phyloP scores from a whole-genome alignment of 2,797 vertebrate genomes.

The Setipinna tenuifilis region DNA sequence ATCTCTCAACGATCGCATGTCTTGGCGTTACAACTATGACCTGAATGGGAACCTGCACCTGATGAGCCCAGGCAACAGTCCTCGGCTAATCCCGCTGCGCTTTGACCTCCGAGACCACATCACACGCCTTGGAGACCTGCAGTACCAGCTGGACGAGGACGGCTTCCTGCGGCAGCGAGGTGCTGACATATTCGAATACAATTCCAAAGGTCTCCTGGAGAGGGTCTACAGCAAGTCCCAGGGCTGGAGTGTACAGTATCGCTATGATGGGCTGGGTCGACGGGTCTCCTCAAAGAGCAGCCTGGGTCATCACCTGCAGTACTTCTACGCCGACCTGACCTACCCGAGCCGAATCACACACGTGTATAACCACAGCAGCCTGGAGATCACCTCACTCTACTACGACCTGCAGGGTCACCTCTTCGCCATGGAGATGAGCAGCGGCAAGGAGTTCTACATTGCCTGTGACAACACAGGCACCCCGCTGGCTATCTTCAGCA shows the following conservation, averaged over 20 bases:
- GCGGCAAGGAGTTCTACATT: conserved; percentile 96
- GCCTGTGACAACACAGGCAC: conserved; percentile 96
- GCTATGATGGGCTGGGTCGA: conserved; percentile 93
- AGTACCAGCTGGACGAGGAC: conserved; percentile 95
- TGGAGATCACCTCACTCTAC: conserved; percentile 97
- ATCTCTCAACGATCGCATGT: conserved; percentile 94
- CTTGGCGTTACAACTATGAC: conserved; percentile 98
- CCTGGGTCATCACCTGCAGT: conserved; percentile 92
- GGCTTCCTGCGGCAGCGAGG: conserved; percentile 94
- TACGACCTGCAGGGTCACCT: conserved; percentile 97
- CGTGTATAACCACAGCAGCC: conserved; percentile 97
- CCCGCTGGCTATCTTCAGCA: conserved; percentile 93
- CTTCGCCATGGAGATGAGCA: conserved; percentile 98
- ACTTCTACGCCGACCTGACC: conserved; percentile 95
- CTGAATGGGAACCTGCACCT: conserved; percentile 96
- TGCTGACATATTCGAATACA: conserved; percentile 95
- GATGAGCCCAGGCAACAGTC: conserved; percentile 89
- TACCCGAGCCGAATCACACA: conserved; percentile 95
- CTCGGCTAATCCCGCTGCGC: conserved; percentile 87
- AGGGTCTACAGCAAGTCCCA: conserved; percentile 95
- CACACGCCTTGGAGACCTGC: conserved; percentile 93
- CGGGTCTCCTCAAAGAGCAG: conserved; percentile 93
- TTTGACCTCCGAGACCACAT: conserved; percentile 96
- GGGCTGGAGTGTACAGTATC: conserved; percentile 94
- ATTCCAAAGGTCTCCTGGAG: conserved; percentile 93